Conservation (phyloP, 2,797 vertebrate species). For the Eidolon dupreanum region DNA sequence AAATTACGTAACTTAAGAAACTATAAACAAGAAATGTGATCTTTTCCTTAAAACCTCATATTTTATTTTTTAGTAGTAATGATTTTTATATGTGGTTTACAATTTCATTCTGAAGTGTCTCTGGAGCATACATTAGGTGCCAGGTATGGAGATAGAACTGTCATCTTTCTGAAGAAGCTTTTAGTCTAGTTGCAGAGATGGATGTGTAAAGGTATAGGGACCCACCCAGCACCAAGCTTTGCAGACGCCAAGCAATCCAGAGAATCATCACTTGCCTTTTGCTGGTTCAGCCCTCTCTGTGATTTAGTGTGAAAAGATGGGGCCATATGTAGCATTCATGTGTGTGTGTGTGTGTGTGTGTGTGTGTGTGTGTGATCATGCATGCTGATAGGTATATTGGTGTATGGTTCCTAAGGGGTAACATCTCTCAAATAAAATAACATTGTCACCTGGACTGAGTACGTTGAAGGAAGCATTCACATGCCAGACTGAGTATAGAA, state of each 20-base stretch:
- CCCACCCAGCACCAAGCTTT: fast-evolving
- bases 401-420: not conserved
- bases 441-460: too few relatives aligned
- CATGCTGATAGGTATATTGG: not conserved
- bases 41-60: not conserved
- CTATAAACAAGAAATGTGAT: not conserved
- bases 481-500: not conserved
- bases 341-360: too few relatives aligned
- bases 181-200: not conserved
- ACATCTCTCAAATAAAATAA: not conserved
- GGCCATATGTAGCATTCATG: not conserved
- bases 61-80: slow-evolving; percentile 38
- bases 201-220: too few relatives aligned
- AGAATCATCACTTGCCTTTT: not conserved
- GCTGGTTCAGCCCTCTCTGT: not conserved
- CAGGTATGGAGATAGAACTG: not conserved
- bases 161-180: not conserved
- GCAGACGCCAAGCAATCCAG: not conserved
- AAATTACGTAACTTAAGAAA: not conserved
- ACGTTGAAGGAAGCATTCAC: not conserved
- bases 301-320: not conserved
- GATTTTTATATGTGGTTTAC: not conserved
- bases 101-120: slow-evolving; percentile 17
- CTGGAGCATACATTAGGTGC: not conserved
- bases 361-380: too few relatives aligned